phyloP scores from a whole-genome alignment of 2,797 vertebrate species.

The Crossoptilon crossoptilon region DNA sequence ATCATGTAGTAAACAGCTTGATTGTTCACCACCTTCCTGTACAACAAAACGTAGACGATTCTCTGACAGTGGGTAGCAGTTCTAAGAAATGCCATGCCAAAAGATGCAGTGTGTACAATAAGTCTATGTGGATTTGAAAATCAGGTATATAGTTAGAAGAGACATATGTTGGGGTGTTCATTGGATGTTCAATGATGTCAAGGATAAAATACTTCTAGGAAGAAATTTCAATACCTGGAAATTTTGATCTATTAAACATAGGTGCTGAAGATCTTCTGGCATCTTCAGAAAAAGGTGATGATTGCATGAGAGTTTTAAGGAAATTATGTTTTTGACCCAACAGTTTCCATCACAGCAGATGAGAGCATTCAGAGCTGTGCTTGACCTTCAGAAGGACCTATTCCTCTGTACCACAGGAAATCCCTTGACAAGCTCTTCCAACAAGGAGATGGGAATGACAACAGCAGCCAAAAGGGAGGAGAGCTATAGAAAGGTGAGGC shows the following conservation, averaged over 20 bases:
- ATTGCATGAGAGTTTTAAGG: not conserved
- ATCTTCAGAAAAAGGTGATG: not conserved
- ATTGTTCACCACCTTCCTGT: not conserved
- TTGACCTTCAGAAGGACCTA: slow-evolving; percentile 30
- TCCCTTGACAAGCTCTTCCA: slow-evolving; percentile 63
- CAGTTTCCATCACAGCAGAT: not conserved
- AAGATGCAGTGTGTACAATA: not conserved
- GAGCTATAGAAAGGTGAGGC: slow-evolving; percentile 63
- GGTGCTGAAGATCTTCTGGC: not conserved
- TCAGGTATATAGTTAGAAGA: not conserved
- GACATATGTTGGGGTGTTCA: not conserved
- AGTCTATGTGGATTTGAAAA: not conserved
- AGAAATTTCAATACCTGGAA: not conserved
- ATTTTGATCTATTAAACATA: not conserved
- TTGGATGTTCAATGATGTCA: not conserved
- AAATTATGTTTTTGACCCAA: not conserved
- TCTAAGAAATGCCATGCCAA: slow-evolving; percentile 4
- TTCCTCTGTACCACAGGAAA: slow-evolving; percentile 53
- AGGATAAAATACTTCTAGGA: not conserved
- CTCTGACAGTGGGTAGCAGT: not conserved
- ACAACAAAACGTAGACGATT: not conserved
- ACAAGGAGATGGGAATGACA: slow-evolving; percentile 12
- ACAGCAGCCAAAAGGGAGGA: slow-evolving; percentile 56
- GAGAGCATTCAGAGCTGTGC: not conserved
- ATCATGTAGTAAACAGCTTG: not conserved